A percentile compares a stretch with the other conserved stretches of the same genome.
These are phyloP conservation scores for Hemichromis elongatus DNA, from an alignment of 2,113 vertebrate genomes.

Conservation along the genomic window DNA sequence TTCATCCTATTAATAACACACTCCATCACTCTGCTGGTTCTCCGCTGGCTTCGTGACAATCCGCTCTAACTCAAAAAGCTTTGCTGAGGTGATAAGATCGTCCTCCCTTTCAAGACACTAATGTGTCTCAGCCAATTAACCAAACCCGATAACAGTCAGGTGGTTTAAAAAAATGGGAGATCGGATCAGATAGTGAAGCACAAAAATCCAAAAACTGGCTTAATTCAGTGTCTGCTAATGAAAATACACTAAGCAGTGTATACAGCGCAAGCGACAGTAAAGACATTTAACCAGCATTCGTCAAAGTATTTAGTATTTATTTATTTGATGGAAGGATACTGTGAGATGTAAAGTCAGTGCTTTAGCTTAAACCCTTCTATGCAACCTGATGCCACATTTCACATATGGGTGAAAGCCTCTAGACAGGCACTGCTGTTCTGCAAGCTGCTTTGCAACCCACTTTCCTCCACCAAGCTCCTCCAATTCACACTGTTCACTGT, in stretches of 20 bases:
- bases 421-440: background rate
- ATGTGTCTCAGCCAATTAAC: background rate
- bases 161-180: background rate
- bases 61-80: background rate
- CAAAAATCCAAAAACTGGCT: background rate
- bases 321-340: background rate
- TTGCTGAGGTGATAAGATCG: background rate
- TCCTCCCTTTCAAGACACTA: background rate
- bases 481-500: background rate
- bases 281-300: background rate
- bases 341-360: background rate
- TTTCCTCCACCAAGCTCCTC: background rate
- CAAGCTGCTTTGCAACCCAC: background rate
- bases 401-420: accelerated
- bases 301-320: background rate
- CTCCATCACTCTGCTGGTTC: background rate
- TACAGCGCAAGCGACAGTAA: accelerated
- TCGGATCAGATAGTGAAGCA: background rate
- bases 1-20: background rate
- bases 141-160: accelerated
- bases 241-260: background rate
- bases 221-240: background rate
- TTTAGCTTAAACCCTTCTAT: background rate
- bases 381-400: background rate
- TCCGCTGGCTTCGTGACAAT: background rate